Evolutionary conservation across 1,140 invertebrate genomes (phyloP).

Genomic region (Megalonaias nervosa): DNA sequence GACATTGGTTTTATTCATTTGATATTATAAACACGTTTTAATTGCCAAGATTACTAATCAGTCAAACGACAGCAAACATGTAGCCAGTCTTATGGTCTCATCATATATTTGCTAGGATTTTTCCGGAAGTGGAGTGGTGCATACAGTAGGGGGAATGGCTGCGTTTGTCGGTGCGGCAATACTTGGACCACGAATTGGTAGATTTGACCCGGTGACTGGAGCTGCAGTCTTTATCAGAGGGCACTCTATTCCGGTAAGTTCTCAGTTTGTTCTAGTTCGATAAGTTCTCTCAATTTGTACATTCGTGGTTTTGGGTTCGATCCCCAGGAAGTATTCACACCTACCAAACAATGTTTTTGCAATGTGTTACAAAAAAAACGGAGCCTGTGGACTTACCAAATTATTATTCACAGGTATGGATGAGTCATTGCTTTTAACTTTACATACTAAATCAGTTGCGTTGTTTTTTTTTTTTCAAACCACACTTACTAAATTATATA

Average conservation of each 20-base stretch:
- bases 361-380: not conserved
- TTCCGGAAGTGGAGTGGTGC: conserved; percentile 70
- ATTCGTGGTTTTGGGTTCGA: too few species aligned
- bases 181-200: conserved; percentile 62
- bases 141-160: conserved; percentile 74
- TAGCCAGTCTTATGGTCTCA: too few species aligned
- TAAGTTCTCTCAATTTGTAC: too few species aligned
- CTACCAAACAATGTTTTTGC: not conserved
- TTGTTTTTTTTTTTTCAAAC: too few species aligned
- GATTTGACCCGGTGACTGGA: conserved; percentile 51
- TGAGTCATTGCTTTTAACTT: too few species aligned
- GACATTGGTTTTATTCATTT: too few species aligned
- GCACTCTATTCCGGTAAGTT: conserved; percentile 72
- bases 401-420: too few species aligned
- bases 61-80: not conserved
- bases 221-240: conserved; percentile 66
- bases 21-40: too few species aligned
- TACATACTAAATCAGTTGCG: not conserved
- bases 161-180: conserved; percentile 71
- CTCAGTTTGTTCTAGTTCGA: not conserved
- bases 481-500: too few species aligned
- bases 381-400: too few species aligned
- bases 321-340: too few species aligned
- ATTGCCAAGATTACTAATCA: not conserved
- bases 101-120: conserved; percentile 52